Evolutionary conservation across 1,140 invertebrate genomes (phyloP).

Genomic region (Bombus confusus): DNA sequence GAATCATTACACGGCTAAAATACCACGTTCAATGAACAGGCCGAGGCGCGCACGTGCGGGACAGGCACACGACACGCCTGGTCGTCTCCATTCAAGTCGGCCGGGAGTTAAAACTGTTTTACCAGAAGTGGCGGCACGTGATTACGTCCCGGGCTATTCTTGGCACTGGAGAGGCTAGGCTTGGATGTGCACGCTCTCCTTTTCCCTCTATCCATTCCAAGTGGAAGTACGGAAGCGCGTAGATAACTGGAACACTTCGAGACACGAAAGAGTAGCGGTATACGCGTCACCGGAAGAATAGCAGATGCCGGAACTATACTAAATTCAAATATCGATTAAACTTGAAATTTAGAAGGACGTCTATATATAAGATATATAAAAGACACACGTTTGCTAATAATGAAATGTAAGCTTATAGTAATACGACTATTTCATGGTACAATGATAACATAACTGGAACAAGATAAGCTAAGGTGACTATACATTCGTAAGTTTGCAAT

Average conservation of each 20-base stretch:
- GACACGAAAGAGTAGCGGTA: neutral
- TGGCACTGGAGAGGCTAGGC: slow-evolving; percentile 48
- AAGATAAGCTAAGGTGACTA: no score
- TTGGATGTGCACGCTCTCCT: slow-evolving; percentile 9
- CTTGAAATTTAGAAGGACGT: no score
- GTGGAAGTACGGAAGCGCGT: slow-evolving; percentile 38
- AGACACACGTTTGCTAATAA: no score
- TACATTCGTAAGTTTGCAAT: no score
- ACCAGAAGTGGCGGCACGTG: slow-evolving; percentile 63
- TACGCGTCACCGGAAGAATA: slow-evolving; percentile 4
- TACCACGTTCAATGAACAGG: slow-evolving; percentile 41
- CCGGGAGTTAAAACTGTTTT: slow-evolving; percentile 59
- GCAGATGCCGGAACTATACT: no score
- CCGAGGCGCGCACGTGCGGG: slow-evolving; percentile 42
- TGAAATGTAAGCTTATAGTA: no score
- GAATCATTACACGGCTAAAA: slow-evolving; percentile 44
- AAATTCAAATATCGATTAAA: no score
- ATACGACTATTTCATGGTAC: no score
- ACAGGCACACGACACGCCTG: slow-evolving; percentile 45
- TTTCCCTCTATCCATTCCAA: slow-evolving; percentile 2
- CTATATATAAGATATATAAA: no score
- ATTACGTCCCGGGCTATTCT: slow-evolving; percentile 61
- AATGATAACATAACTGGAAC: no score
- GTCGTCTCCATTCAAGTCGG: slow-evolving; percentile 38
- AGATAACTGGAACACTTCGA: slow-evolving; percentile 55